Conservation (phyloP, 2,113 vertebrate species). For the Eptesicus fuscus region DNA sequence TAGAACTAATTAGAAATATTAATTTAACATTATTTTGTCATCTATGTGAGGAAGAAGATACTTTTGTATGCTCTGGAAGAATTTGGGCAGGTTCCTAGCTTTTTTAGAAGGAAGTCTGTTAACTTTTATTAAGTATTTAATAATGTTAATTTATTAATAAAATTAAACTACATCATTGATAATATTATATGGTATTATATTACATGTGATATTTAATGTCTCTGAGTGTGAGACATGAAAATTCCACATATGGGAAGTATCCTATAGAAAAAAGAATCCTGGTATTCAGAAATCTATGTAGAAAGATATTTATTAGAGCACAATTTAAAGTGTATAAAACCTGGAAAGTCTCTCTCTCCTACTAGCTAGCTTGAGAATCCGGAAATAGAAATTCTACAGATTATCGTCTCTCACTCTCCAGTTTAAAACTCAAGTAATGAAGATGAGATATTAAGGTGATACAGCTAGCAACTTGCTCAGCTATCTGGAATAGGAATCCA, state of each 20-base stretch:
- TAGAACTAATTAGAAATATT: not conserved
- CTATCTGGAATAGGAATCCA: constrained; percentile 34
- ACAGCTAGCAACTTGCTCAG: constrained; percentile 15
- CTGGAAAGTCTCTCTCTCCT: not conserved
- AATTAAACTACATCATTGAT: not conserved
- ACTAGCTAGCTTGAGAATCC: not conserved
- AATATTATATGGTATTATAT: not conserved
- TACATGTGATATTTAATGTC: not conserved
- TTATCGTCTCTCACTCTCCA: not conserved
- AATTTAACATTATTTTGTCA: not conserved
- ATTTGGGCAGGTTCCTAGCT: not conserved
- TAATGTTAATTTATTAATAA: not conserved
- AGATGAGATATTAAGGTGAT: constrained; percentile 10
- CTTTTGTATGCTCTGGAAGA: not conserved
- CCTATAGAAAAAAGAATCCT: not conserved
- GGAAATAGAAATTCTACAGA: constrained; percentile 2
- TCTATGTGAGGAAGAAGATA: not conserved
- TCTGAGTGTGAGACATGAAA: not conserved
- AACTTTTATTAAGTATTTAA: not conserved
- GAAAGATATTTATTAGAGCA: not conserved
- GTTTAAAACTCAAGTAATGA: constrained; percentile 25
- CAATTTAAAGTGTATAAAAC: not conserved
- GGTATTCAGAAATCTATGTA: not conserved
- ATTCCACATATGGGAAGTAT: not conserved
- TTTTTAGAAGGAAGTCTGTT: not conserved